Conservation (phyloP, 2,888 invertebrate species). For the Meteorus cinctellus region DNA sequence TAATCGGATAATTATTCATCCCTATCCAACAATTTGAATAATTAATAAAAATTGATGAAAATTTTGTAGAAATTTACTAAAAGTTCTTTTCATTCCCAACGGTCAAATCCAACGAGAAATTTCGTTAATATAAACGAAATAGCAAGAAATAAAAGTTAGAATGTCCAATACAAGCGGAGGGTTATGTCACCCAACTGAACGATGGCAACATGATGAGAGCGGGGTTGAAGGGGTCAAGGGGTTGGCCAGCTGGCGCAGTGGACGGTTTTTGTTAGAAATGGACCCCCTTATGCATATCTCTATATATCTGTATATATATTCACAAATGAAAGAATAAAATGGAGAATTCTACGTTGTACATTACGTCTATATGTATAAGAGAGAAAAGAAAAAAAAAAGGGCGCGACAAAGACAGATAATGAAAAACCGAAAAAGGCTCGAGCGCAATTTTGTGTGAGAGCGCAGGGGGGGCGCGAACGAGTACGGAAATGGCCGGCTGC, state of each 20-base stretch:
- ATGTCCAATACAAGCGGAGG: too few relatives aligned
- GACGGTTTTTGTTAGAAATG: slow-evolving; percentile 66
- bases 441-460: neutral
- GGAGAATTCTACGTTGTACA: neutral
- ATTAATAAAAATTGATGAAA: too few relatives aligned
- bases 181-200: neutral
- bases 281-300: slow-evolving; percentile 43
- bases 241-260: slow-evolving; percentile 71
- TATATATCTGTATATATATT: neutral
- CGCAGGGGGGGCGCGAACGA: neutral
- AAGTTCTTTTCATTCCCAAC: too few relatives aligned
- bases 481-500: neutral
- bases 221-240: slow-evolving; percentile 67
- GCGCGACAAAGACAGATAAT: neutral
- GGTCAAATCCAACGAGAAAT: too few relatives aligned
- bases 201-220: slow-evolving; percentile 33
- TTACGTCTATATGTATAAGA: neutral
- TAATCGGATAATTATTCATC: too few relatives aligned
- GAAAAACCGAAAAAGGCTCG: neutral
- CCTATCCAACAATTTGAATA: too few relatives aligned
- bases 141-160: too few relatives aligned
- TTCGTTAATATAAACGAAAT: too few relatives aligned
- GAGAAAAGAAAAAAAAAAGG: too few relatives aligned
- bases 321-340: slow-evolving; percentile 1
- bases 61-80: too few relatives aligned